Base-by-base conservation (phyloP, 2,888 invertebrate species). In the Elmis aenea region DNA sequence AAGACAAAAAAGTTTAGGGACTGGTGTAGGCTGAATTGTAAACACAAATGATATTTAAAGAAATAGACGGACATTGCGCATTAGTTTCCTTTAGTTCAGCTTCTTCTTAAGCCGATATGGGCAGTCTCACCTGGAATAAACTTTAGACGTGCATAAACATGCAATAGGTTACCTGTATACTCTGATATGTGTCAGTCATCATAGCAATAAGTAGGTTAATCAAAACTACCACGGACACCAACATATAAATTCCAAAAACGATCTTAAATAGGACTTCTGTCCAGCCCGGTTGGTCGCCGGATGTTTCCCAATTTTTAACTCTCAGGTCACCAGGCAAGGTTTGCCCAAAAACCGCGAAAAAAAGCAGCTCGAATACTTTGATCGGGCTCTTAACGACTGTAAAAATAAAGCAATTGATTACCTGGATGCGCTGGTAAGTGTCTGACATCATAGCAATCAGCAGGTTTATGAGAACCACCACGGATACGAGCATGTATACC, bases 381-480 rank as follows among this genome's bases (percentile, higher is more conserved):
- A 90, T 73, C 61, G 92, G 92, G 71, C 85, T 86, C 83, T 91
- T 86, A 68, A 82, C 81, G 71, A 92, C 91, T 92, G 85, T 68
- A 81, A 79, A 74, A 74, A 77, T 70, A 73, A 67, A 66, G 51
- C 39, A 51, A 49, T 70, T 69, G 76, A 72, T 79, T 83, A 96
- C 96, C 83, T 99, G 91, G 64, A 96, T 96, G 66, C 95, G 83
- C 72, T 97, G 96, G 73, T 99, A 97, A 61, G 97, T 97, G 79
- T 97, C 96, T 73, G 95, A 95, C 95, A 97, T 96, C 96, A 97
- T 96, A 76, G 97, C 97, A 81, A 97, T 97, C 69, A 97, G 86
- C 68, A 97, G 84, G 75, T 97, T 96, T 74, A 96, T 92, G 64
- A 97, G 83, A 67, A 97, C 96, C 73, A 97, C 90, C 67, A 95